Evolutionary conservation across 2,888 invertebrate species (phyloP).

Genomic region (Mactromeris polynyma): DNA sequence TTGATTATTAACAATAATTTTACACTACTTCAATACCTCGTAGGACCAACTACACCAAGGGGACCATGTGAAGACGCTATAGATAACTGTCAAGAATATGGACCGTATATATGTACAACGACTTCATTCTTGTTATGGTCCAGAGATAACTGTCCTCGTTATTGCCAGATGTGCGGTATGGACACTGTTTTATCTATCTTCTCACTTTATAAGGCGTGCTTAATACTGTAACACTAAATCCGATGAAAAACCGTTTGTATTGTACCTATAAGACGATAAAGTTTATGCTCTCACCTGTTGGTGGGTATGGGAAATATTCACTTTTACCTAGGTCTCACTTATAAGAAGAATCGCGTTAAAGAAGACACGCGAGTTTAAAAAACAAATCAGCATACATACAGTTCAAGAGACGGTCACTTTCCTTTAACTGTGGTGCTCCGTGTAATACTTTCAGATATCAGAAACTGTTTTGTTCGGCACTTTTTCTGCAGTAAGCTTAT

Average conservation of each 20-base stretch:
- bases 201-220: not conserved
- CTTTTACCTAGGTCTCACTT: not conserved
- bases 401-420: too few relatives aligned
- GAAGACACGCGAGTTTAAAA: not conserved
- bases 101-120: not conserved
- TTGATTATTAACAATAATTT: too few relatives aligned
- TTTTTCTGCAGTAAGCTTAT: too few relatives aligned
- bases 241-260: not conserved
- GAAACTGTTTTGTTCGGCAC: too few relatives aligned
- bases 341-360: not conserved
- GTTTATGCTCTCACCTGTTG: not conserved
- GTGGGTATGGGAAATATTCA: not conserved
- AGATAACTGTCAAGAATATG: constrained; percentile 5
- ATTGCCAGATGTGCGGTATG: not conserved
- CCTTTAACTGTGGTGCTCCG: too few relatives aligned
- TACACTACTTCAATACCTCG: too few relatives aligned
- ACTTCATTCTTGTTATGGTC: not conserved
- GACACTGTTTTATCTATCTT: not conserved
- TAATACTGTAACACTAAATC: not conserved
- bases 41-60: not conserved
- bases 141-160: not conserved
- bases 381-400: too few relatives aligned
- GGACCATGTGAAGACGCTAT: not conserved
- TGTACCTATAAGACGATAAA: not conserved
- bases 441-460: too few relatives aligned